These are phyloP conservation scores for Trachelus iudaicus DNA, from an alignment of 2,888 invertebrate genomes.

Conservation along the genomic window DNA sequence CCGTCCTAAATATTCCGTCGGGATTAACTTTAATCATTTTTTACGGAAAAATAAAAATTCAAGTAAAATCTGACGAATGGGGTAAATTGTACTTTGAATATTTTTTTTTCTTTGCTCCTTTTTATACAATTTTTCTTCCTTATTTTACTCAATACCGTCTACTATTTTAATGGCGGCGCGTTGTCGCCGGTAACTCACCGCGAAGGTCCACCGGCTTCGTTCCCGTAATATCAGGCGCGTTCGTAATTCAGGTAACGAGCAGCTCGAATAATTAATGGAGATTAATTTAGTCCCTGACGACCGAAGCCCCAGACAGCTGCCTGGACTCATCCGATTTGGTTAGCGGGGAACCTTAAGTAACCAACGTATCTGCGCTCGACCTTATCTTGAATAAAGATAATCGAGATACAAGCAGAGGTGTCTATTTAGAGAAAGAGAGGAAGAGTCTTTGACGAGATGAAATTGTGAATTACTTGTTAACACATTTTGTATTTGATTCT, in stretches of 20 bases:
- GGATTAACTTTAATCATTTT: not conserved
- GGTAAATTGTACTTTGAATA: not conserved
- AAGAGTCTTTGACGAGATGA: not conserved
- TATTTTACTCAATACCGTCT: not conserved
- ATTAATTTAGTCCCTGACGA: slow-evolving; percentile 8
- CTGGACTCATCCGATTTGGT: not conserved
- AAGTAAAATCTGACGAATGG: too few relatives aligned
- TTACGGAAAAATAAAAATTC: too few relatives aligned
- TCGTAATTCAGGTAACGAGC: slow-evolving; percentile 8
- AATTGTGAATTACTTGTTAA: not conserved
- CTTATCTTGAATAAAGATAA: not conserved
- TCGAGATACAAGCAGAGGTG: not conserved
- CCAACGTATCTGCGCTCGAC: not conserved
- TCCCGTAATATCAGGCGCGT: slow-evolving; percentile 1
- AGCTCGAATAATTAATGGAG: slow-evolving; percentile 6
- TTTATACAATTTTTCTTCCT: not conserved
- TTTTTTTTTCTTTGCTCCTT: too few relatives aligned
- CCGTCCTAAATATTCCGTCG: not conserved
- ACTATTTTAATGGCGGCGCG: not conserved
- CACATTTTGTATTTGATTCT: not conserved
- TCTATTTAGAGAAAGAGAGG: not conserved
- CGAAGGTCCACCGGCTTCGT: not conserved
- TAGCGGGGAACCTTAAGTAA: not conserved
- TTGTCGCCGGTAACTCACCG: not conserved
- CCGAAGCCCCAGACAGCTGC: slow-evolving; percentile 4